Base-by-base conservation (phyloP, 2,113 vertebrate genomes). In the Otolemur garnettii region DNA sequence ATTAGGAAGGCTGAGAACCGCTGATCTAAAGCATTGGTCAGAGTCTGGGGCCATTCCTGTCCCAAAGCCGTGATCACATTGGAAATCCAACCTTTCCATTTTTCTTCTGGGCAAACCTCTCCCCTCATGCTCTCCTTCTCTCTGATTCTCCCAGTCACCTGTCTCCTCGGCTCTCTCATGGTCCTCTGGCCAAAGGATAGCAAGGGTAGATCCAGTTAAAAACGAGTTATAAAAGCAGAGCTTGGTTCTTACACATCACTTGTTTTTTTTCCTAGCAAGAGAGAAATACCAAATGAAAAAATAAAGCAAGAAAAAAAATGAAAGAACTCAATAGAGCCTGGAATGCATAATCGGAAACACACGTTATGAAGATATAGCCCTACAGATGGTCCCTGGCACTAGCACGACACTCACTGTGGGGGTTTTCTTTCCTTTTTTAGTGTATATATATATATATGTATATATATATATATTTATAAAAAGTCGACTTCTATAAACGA, bases 401-500 rank as follows among this genome's bases (percentile, higher is more conserved):
- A 98, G 97, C 98, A 98, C 98, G 83, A 98, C 95, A 98, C 98
- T 97, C 97, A 97, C 98, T 98, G 98, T 96, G 97, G 96, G 96
- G 83, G 72, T 5, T 68, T 78, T 72, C 64, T 59, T 90, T 96
- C 91, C 72, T 59, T 93, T 93, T 91, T 89, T 24, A 93, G 92
- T 59, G 22, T 91, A 26, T 93, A 62, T 92, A 77, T 94, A 96
- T 96, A 97, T 97, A 90, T 97, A 90, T 96, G 50, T 93, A 98
- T 93, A 62, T 92, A 77, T 94, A 96, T 96, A 97, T 97, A 90
- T 94, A 94, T 96, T 66, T 93, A 98, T 98, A 98, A 99, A 85
- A 97, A 64, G 97, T 90, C 97, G 53, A 97, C 98, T 99, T 98
- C 99, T 99, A 99, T 99, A 98, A 99, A 99, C 98, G 98, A 98